phyloP scores from a whole-genome alignment of 1,140 invertebrate genomes.

The Conus ventricosus region DNA sequence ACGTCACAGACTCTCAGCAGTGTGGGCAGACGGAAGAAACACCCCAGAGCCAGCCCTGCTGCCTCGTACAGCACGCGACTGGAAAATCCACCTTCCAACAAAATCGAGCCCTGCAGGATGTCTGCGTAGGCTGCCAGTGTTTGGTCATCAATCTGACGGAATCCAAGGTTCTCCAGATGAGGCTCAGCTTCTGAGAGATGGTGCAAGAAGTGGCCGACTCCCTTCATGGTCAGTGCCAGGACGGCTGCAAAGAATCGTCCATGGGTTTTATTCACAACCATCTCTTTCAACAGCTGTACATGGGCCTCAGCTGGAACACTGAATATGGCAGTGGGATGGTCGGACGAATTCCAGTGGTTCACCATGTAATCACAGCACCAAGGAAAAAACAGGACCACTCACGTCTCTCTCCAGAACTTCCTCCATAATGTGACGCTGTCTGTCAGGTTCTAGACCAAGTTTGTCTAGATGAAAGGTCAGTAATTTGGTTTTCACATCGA shows the following conservation, averaged over 20 bases:
- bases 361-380: conserved; percentile 25
- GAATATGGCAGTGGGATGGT: neutral
- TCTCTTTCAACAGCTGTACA: neutral
- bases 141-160: neutral
- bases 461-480: neutral
- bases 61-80: conserved; percentile 17
- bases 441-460: neutral
- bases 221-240: conserved; percentile 18
- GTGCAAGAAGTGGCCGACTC: neutral
- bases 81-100: neutral
- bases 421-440: neutral
- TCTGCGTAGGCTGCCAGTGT: neutral
- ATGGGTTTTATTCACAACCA: neutral
- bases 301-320: neutral
- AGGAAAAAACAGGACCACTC: conserved; percentile 15
- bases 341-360: neutral
- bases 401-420: neutral
- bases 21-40: neutral
- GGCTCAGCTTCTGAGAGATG: neutral
- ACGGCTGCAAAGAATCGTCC: neutral
- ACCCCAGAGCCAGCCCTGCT: conserved; percentile 18
- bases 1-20: conserved; percentile 26
- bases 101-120: conserved; percentile 7
- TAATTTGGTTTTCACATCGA: neutral
- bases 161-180: neutral